Evolutionary conservation across 2,113 vertebrate genomes (phyloP), one percentile per base, ranked within the genome.

Genomic region (Xenotilapia flavipinnis): DNA sequence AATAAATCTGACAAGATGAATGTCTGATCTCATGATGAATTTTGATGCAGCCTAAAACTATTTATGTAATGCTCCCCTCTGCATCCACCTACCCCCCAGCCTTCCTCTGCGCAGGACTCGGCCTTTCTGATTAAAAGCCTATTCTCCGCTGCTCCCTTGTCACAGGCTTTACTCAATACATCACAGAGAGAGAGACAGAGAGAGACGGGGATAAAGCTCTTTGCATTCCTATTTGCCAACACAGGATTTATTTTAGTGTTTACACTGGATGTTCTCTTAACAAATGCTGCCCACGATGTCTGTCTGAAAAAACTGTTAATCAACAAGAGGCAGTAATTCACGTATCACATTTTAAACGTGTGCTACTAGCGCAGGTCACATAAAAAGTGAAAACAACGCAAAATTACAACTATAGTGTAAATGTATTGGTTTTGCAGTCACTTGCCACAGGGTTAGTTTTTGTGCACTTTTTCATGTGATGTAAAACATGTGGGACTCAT

Each of bases 1-100:
- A 88, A 93, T 93, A 94, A 89, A 65, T 86, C 85, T 88, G 88
- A 90, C 86, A 55, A 86, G 93, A 94, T 94, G 87, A 92, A 90
- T 88, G 58, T 91, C 73, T 81, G 36, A n/a, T 86, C 80, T 79
- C 79, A 60, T 86, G 82, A 93, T 93, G 86, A 87, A 89, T 93
- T 95, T 90, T 87, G 80, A 92, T 86, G 81, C 86, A 21, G 73
- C 33, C 84, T 87, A 83, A 90, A 94, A 90, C 88, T 90, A 94
- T 93, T 94, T 94, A 95, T 95, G 88, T 94, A 93, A 95, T 40
- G n/a, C 51, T n/a, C 6, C 79, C 77, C 33, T 7, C 21, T 23
- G 36, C 51, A 28, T 6, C 11, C 80, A 38, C 65, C 26, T 15
- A 45, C 80, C 65, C 51, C 15, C 12, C 60, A 80, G 38, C 86